Evolutionary conservation across 2,888 invertebrate species (phyloP).

Genomic region (Elysia crispata): DNA sequence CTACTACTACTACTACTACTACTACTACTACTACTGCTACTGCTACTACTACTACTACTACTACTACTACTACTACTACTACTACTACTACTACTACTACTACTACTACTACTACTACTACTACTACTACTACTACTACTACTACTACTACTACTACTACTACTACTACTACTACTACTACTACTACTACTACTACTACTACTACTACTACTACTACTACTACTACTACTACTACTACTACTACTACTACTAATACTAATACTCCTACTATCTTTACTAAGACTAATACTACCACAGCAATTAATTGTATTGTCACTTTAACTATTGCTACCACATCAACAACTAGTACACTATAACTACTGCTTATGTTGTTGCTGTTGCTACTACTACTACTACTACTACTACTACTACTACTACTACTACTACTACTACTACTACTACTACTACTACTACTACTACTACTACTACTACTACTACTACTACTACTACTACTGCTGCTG

Average conservation of each 20-base stretch:
- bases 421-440: background rate
- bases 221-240: constrained; percentile 35
- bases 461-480: background rate
- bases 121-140: constrained; percentile 22
- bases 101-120: constrained; percentile 19
- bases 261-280: too few relatives aligned
- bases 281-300: too few relatives aligned
- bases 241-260: constrained; percentile 25
- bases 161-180: constrained; percentile 31
- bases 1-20: constrained; percentile 1
- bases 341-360: background rate
- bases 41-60: constrained; percentile 29
- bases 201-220: constrained; percentile 31
- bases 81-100: background rate
- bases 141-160: constrained; percentile 13
- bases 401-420: constrained; percentile 9
- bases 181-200: constrained; percentile 31
- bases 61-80: constrained; percentile 11
- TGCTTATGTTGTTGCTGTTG: constrained; percentile 1
- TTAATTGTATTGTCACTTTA: constrained; percentile 40
- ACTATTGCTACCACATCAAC: constrained; percentile 22
- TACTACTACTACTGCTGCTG: constrained; percentile 1
- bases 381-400: constrained; percentile 4
- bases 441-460: background rate
- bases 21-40: constrained; percentile 29